Conservation (phyloP, 30 jellyfish, hydroid and myxozoan genomes). For the Aurelia sp. region DNA sequence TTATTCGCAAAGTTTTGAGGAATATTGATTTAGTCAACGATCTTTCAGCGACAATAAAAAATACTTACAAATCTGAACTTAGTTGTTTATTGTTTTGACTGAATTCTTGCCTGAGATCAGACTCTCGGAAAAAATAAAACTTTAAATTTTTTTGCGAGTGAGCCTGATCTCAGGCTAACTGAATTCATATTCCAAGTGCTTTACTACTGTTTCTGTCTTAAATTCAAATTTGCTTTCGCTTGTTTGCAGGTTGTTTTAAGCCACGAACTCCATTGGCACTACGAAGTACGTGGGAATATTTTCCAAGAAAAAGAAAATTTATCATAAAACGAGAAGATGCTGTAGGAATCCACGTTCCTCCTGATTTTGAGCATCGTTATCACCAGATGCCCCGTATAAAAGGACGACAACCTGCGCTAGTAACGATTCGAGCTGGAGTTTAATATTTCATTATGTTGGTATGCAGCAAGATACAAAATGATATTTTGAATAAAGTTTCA, state of each 20-base stretch:
- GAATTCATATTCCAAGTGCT: no score
- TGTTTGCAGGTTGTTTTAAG: constrained; percentile 54
- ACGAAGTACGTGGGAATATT: constrained; percentile 61
- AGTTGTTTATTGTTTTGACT: no score
- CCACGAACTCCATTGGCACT: constrained; percentile 60
- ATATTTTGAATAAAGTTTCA: background rate
- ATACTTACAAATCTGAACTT: no score
- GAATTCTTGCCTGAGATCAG: no score
- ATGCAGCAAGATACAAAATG: background rate
- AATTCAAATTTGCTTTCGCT: no score
- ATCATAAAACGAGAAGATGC: constrained; percentile 52
- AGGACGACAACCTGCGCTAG: constrained; percentile 22
- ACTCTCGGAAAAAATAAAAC: no score
- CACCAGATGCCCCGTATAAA: constrained; percentile 48
- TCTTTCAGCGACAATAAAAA: no score
- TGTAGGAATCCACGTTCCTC: constrained; percentile 66
- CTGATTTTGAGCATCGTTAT: constrained; percentile 43
- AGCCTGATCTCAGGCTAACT: no score
- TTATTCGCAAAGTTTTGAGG: no score
- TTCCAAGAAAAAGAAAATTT: constrained; percentile 61
- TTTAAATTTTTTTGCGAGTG: no score
- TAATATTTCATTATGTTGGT: background rate
- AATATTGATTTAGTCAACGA: no score
- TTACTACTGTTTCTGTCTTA: no score
- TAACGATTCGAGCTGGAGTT: constrained; percentile 52